Evolutionary conservation across 2,113 vertebrate genomes (phyloP), one percentile per base, ranked within the genome.

Genomic region (Sinocyclocheilus grahami): DNA sequence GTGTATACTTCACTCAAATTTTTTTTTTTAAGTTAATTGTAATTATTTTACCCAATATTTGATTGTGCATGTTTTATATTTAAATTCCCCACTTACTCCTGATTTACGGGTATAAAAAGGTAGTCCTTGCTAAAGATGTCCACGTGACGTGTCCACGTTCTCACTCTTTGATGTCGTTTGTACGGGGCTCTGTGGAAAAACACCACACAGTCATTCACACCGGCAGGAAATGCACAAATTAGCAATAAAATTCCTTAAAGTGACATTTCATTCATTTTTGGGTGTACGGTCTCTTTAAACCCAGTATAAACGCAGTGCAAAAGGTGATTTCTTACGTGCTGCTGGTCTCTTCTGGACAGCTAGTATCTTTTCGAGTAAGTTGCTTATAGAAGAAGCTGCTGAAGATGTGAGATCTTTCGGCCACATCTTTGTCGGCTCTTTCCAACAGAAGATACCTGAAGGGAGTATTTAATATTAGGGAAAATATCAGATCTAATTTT

Each of bases 351-450:
- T 92, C 93, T 37, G 97, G 96, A 30, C 92, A 93, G 2, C 93
- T 91, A 16, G 92, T 95, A 89, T 96, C 92, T 82, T 95, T 95
- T 85, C 97, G 94, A 51, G 96, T 98, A 87, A 99, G 95, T 90
- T 98, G 98, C 88, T 96, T 98, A 90, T 96, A 99, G 93, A 99
- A 99, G 93, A 99, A 99, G 82, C 97, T 99, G 93, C 98, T 99
- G 92, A 99, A 99, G 91, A 99, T 91, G 83, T 99, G 96, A 12
- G 95, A 96, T 37, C 95, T 94, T 81, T 98, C 93, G 67, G 96
- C 95, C 90, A 97, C 91, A 3, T 91, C 86, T 78, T 94, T 93
- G 13, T 94, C 95, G 0, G 93, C 95, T 24, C 96, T 96, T 91
- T 99, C 97, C 93, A 98, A 82, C 63, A 97, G 89, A 51, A 99